Percentiles rank a stretch among this genome's conserved stretches.
phyloP scores from a whole-genome alignment of 2,113 vertebrate species.

The Raphicerus campestris region DNA sequence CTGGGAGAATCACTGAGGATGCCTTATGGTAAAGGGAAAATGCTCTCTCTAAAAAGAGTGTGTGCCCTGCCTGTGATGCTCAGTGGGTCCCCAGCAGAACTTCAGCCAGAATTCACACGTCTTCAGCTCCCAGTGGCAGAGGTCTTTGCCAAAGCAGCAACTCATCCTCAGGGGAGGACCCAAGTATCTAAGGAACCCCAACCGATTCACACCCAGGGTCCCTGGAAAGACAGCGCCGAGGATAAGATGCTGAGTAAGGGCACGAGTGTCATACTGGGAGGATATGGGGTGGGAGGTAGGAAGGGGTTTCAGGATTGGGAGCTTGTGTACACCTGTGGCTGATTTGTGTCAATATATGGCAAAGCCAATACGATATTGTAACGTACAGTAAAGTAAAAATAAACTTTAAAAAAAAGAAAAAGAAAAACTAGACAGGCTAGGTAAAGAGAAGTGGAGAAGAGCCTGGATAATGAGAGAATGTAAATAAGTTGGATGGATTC shows the following conservation, averaged over 20 bases:
- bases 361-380: too few relatives aligned
- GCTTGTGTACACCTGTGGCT: too few relatives aligned
- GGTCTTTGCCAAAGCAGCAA: background rate
- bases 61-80: rapidly evolving
- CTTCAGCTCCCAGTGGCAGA: background rate
- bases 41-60: background rate
- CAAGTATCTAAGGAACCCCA: background rate
- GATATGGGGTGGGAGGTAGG: too few relatives aligned
- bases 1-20: too few relatives aligned
- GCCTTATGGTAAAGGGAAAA: too few relatives aligned
- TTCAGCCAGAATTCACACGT: background rate
- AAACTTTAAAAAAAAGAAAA: too few relatives aligned
- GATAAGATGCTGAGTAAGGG: rapidly evolving
- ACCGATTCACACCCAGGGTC: rapidly evolving
- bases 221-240: background rate
- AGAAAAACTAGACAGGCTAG: background rate
- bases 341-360: too few relatives aligned
- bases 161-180: rapidly evolving
- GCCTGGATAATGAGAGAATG: rapidly evolving
- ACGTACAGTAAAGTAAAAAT: too few relatives aligned
- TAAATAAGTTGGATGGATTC: too few relatives aligned
- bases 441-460: too few relatives aligned
- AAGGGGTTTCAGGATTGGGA: too few relatives aligned
- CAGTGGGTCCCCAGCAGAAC: background rate
- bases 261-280: rapidly evolving